Evolutionary conservation across 2,113 vertebrate species (phyloP).

Genomic region (Erythrocebus patas): DNA sequence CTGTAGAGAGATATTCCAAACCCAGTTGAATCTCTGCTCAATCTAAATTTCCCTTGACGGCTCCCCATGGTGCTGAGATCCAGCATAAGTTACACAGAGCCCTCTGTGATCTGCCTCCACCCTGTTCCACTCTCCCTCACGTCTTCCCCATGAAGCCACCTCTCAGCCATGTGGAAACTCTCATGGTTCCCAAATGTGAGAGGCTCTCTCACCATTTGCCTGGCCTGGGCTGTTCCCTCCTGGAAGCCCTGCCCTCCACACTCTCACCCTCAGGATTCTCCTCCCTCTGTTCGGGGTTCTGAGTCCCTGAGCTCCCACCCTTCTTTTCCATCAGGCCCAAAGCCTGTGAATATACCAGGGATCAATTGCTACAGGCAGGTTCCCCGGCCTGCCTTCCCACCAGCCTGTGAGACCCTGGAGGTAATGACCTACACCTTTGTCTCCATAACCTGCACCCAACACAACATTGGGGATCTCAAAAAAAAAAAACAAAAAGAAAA

Average conservation of each 20-base stretch:
- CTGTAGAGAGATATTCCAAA: neutral
- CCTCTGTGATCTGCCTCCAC: neutral
- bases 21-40: fast-evolving
- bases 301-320: no score
- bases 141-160: neutral
- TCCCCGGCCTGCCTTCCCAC: fast-evolving
- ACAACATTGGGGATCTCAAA: fast-evolving
- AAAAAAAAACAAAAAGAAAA: no score
- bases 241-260: fast-evolving
- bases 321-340: no score
- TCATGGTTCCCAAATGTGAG: fast-evolving
- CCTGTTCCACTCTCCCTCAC: neutral
- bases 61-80: neutral
- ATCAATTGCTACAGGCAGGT: fast-evolving
- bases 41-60: neutral
- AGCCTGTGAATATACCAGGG: neutral
- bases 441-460: neutral
- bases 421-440: fast-evolving
- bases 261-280: neutral
- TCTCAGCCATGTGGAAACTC: fast-evolving
- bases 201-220: no score
- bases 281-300: neutral
- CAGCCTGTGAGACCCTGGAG: fast-evolving
- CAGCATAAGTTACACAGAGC: neutral
- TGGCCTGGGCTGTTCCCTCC: neutral